Evolutionary conservation across 2,113 vertebrate species (phyloP).

Genomic region (Maccullochella peelii): DNA sequence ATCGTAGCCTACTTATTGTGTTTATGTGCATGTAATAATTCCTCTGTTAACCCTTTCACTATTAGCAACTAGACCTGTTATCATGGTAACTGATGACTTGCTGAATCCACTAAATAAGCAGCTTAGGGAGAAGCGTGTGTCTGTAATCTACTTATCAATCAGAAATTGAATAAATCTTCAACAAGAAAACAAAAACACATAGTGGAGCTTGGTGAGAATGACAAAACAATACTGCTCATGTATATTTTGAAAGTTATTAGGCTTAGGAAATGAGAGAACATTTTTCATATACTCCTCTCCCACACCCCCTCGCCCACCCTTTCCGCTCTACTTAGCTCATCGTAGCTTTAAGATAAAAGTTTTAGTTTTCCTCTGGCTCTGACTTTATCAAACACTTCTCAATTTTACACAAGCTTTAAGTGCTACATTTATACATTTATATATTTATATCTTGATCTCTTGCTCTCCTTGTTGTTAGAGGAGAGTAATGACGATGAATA

Average conservation of each 20-base stretch:
- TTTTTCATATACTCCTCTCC: conserved; percentile 22
- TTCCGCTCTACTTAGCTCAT: conserved; percentile 17
- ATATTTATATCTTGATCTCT: not conserved
- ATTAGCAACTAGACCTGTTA: conserved; percentile 40
- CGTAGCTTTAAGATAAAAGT: not conserved
- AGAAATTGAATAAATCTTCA: conserved; percentile 68
- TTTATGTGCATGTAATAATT: conserved; percentile 55
- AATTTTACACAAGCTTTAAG: not conserved
- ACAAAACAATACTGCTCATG: conserved; percentile 36
- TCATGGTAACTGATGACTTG: conserved; percentile 67
- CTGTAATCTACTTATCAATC: conserved; percentile 76
- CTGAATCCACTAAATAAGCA: conserved; percentile 65
- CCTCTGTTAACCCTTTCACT: conserved; percentile 62
- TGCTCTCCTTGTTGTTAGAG: not conserved
- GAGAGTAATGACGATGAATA: not conserved
- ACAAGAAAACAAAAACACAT: conserved; percentile 56
- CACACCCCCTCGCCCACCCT: not conserved
- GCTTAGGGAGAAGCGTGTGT: conserved; percentile 54
- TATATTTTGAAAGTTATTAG: conserved; percentile 55
- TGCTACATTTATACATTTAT: not conserved
- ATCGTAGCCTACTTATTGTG: conserved; percentile 42
- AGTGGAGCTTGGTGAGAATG: conserved; percentile 21
- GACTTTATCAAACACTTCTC: not conserved
- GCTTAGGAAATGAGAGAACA: conserved; percentile 24
- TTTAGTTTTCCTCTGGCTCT: conserved; percentile 7